These are phyloP conservation scores for Ginglymostoma cirratum DNA, from an alignment of 2,113 vertebrate species.

Conservation along the genomic window DNA sequence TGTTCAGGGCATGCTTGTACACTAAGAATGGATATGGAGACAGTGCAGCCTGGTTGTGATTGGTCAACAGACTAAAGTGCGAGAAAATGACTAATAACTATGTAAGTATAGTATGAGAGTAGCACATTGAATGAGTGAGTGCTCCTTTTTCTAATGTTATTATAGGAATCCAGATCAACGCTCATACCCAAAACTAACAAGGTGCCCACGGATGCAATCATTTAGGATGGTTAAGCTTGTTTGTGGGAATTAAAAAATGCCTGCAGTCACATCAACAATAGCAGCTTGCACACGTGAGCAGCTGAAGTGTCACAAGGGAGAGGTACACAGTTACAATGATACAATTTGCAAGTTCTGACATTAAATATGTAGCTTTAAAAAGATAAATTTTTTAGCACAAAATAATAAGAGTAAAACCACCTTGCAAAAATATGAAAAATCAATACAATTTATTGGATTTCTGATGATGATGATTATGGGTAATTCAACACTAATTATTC, in stretches of 20 bases:
- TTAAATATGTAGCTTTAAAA: slow-evolving; percentile 24
- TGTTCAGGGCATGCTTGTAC: neutral
- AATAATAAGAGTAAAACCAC: neutral
- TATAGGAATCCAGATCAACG: neutral
- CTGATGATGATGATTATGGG: slow-evolving; percentile 24
- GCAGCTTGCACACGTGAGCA: neutral
- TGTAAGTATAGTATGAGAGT: neutral
- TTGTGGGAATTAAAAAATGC: neutral
- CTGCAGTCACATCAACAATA: neutral
- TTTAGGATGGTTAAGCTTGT: neutral
- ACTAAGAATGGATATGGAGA: neutral
- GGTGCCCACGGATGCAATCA: neutral
- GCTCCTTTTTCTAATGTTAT: neutral
- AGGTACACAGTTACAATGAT: neutral
- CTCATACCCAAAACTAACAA: neutral
- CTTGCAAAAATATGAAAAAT: slow-evolving; percentile 12
- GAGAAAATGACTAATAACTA: neutral
- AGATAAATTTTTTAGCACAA: neutral
- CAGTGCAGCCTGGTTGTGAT: neutral
- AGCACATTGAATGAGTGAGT: neutral
- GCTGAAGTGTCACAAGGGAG: neutral
- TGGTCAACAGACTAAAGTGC: neutral
- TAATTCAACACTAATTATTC: slow-evolving; percentile 25
- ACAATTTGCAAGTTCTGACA: neutral
- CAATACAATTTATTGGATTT: slow-evolving; percentile 31